A percentile compares a stretch with the other conserved stretches of the same genome.
Evolutionary conservation across 2,888 invertebrate species (phyloP).

Genomic region (Parelbella ahira): DNA sequence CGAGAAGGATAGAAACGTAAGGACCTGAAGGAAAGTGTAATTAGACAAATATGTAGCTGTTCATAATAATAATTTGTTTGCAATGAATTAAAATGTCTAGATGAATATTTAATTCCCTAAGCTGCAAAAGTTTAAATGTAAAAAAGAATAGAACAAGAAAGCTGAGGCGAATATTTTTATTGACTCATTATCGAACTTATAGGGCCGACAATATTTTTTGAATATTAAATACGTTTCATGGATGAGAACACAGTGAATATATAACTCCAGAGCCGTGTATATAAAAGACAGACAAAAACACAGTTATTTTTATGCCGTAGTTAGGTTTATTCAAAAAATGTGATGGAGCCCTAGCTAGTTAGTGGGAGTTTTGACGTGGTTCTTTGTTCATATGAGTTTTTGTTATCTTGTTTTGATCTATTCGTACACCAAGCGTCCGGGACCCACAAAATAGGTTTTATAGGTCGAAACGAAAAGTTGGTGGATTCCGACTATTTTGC

Average conservation of each 20-base stretch:
- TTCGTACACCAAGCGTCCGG: conserved; percentile 28
- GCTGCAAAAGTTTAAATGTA: no score
- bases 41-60: no score
- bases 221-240: no score
- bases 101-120: no score
- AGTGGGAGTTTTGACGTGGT: conserved; percentile 27
- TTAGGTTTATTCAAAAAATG: conserved; percentile 15
- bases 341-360: conserved; percentile 5
- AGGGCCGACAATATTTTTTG: no score
- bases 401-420: conserved; percentile 30
- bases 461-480: conserved; percentile 27
- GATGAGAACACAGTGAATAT: no score
- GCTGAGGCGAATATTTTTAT: no score
- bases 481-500: conserved; percentile 14
- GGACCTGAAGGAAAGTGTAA: neutral
- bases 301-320: neutral
- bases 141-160: no score
- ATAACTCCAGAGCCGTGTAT: no score
- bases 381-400: conserved; percentile 21
- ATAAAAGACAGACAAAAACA: neutral
- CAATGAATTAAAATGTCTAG: no score
- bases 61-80: no score
- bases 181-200: no score
- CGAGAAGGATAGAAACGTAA: neutral
- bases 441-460: conserved; percentile 30